A percentile compares a stretch with the other conserved stretches of the same genome.
phyloP scores from a whole-genome alignment of 2,888 invertebrate genomes.

The Ernsta delagoae region DNA sequence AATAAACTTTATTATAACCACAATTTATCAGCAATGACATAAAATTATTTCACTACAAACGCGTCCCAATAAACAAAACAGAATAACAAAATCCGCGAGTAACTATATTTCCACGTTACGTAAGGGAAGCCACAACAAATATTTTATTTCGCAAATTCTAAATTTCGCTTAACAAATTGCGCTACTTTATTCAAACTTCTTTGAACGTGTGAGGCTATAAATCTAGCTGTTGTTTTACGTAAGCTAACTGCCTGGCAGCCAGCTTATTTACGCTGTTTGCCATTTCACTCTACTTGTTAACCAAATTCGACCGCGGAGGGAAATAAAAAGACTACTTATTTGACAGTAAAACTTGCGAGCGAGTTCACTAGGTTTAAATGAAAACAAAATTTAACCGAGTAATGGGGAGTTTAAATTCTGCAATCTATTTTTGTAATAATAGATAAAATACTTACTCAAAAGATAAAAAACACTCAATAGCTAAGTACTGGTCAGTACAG shows the following conservation, averaged over 20 bases:
- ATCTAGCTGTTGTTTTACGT: slow-evolving; percentile 20
- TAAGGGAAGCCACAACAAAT: not conserved
- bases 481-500: too few species aligned
- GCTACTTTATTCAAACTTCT: slow-evolving; percentile 18
- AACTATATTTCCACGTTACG: not conserved
- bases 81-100: not conserved
- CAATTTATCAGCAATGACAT: too few species aligned
- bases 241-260: slow-evolving; percentile 8
- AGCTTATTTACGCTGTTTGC: slow-evolving; percentile 26
- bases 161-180: slow-evolving; percentile 9
- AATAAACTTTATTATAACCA: too few species aligned
- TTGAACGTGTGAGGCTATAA: slow-evolving; percentile 22
- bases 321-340: not conserved
- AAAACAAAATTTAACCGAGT: not conserved
- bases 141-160: slow-evolving; percentile 1
- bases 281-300: slow-evolving; percentile 16
- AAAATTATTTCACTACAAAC: not conserved
- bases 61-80: not conserved
- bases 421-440: too few species aligned
- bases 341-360: not conserved
- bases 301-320: not conserved
- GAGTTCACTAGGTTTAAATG: not conserved
- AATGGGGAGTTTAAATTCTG: too few species aligned
- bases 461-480: too few species aligned
- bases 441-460: too few species aligned